A percentile compares a stretch with the other conserved stretches of the same genome.
Conservation (phyloP, 2,888 invertebrate species). For the Notodonta ziczac region DNA sequence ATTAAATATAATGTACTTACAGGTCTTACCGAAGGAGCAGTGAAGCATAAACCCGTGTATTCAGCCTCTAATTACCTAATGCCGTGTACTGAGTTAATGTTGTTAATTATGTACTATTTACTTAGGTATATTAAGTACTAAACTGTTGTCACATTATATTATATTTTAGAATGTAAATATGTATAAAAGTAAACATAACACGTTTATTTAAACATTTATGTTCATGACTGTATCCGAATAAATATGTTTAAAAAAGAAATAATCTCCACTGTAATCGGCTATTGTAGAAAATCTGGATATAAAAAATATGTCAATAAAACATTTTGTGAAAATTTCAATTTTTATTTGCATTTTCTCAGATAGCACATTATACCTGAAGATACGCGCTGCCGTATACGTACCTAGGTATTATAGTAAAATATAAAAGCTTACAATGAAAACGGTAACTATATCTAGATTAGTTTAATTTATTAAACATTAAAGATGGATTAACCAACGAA, state of each 20-base stretch:
- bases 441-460: no score
- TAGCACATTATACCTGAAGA: no score
- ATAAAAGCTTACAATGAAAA: no score
- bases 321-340: no score
- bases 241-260: no score
- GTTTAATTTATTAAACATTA: no score
- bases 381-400: no score
- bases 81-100: slow-evolving; percentile 10
- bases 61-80: slow-evolving; percentile 13
- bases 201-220: not conserved
- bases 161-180: slow-evolving; percentile 1
- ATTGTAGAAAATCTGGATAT: not conserved
- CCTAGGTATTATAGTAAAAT: no score
- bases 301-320: no score
- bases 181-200: not conserved
- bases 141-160: slow-evolving; percentile 3
- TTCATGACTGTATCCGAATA: no score
- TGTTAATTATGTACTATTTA: not conserved
- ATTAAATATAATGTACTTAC: slow-evolving; percentile 5
- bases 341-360: no score
- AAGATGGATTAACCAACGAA: no score
- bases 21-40: slow-evolving; percentile 39
- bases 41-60: slow-evolving; percentile 32
- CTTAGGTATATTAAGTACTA: not conserved
- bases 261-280: not conserved